These are phyloP conservation scores for Villa cingulata DNA, from an alignment of 2,888 invertebrate species.

Conservation along the genomic window DNA sequence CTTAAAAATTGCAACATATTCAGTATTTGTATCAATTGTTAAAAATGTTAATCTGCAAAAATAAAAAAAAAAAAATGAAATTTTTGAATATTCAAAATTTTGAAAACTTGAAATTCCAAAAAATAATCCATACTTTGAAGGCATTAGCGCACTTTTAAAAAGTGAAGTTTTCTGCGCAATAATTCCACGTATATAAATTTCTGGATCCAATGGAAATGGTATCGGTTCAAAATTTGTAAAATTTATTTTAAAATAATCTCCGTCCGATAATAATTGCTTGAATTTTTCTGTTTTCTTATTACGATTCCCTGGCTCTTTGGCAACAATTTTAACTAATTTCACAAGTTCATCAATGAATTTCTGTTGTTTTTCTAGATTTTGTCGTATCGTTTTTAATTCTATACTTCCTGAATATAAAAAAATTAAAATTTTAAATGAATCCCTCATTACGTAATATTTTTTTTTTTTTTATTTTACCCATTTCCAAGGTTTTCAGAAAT, in stretches of 20 bases:
- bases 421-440: too few relatives aligned
- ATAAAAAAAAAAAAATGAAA: background rate
- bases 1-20: conserved; percentile 94
- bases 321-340: conserved; percentile 71
- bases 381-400: conserved; percentile 58
- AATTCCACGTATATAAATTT: conserved; percentile 74
- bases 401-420: conserved; percentile 38
- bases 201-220: conserved; percentile 90
- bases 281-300: conserved; percentile 84
- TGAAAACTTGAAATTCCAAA: background rate
- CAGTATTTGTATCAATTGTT: conserved; percentile 58
- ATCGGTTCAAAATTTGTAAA: conserved; percentile 84
- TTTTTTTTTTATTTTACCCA: conserved; percentile 35
- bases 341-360: conserved; percentile 85
- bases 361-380: conserved; percentile 72
- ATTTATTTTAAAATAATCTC: conserved; percentile 69
- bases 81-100: background rate
- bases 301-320: conserved; percentile 80
- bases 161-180: conserved; percentile 78
- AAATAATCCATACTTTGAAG: conserved; percentile 47
- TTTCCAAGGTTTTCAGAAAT: conserved; percentile 59
- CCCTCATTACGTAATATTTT: background rate
- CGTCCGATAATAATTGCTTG: conserved; percentile 67
- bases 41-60: conserved; percentile 61
- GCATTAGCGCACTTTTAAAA: conserved; percentile 95